These are phyloP conservation scores for Falco biarmicus DNA, from an alignment of 2,797 vertebrate genomes.

Conservation along the genomic window DNA sequence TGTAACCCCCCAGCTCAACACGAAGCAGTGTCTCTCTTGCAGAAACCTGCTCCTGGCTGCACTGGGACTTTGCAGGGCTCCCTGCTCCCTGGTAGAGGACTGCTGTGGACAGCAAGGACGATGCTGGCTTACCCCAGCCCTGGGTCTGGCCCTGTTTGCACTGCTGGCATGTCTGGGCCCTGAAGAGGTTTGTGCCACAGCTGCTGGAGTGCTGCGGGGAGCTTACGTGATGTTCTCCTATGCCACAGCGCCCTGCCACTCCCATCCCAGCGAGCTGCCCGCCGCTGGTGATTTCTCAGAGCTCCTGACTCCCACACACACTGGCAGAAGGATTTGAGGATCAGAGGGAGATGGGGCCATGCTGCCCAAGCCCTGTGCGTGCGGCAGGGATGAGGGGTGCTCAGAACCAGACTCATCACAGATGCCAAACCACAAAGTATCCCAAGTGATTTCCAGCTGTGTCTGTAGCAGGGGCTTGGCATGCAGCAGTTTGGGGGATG, in stretches of 20 bases:
- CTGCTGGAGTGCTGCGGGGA: background rate
- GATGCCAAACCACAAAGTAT: background rate
- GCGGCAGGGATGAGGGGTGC: background rate
- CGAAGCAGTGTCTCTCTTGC: accelerated
- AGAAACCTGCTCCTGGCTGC: background rate
- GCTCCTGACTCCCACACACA: background rate
- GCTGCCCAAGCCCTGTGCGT: background rate
- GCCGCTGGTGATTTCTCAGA: background rate
- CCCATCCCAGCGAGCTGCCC: background rate
- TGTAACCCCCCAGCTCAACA: background rate
- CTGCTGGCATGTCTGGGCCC: accelerated
- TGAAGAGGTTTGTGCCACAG: background rate
- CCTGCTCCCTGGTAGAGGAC: background rate
- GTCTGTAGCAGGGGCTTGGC: accelerated
- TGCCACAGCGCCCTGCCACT: background rate
- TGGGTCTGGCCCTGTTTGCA: background rate
- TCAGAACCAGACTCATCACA: background rate
- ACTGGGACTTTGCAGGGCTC: background rate
- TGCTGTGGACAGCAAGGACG: background rate
- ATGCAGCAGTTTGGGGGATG: background rate
- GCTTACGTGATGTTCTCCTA: background rate
- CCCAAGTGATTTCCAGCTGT: accelerated
- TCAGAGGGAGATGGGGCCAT: accelerated
- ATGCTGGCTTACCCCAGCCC: background rate
- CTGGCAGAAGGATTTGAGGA: background rate